These are phyloP conservation scores for Neria commutata DNA, from an alignment of 2,888 invertebrate species.

Conservation along the genomic window DNA sequence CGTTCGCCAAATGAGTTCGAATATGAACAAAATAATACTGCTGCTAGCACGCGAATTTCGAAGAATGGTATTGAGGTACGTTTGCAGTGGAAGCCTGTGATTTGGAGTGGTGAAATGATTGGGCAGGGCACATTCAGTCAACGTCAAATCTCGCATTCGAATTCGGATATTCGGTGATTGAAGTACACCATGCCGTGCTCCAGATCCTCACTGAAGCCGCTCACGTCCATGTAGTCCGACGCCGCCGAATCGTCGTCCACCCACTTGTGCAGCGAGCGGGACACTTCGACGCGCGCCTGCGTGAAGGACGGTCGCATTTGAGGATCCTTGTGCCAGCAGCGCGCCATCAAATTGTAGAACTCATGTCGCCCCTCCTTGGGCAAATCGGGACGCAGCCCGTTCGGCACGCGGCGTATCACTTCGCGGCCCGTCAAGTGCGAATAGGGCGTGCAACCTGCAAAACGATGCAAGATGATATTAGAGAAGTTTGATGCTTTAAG, in stretches of 20 bases:
- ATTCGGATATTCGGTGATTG: conserved; percentile 67
- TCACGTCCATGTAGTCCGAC: conserved; percentile 62
- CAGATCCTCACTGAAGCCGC: conserved; percentile 62
- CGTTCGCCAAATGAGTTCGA: no score
- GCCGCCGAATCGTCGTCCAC: conserved; percentile 59
- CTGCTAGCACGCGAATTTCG: conserved; percentile 34
- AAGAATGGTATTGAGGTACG: conserved; percentile 13
- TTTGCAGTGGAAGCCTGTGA: conserved; percentile 1
- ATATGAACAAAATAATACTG: conserved; percentile 40
- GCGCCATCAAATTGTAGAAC: conserved; percentile 69
- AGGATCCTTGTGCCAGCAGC: conserved; percentile 74
- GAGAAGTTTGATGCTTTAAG: not conserved
- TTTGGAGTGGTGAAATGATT: conserved; percentile 8
- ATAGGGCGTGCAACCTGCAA: conserved; percentile 82
- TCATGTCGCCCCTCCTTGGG: conserved; percentile 80
- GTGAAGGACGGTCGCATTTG: conserved; percentile 75
- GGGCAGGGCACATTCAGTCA: conserved; percentile 37
- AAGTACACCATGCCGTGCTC: conserved; percentile 62
- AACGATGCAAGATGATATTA: not conserved
- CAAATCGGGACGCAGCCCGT: conserved; percentile 77
- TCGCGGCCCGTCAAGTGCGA: conserved; percentile 84
- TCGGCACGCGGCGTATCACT: conserved; percentile 79
- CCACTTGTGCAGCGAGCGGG: conserved; percentile 59
- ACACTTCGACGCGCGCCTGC: conserved; percentile 63
- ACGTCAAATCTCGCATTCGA: conserved; percentile 69